Evolutionary conservation across 2,888 invertebrate genomes (phyloP).

Genomic region (Philopedon plagiatum): DNA sequence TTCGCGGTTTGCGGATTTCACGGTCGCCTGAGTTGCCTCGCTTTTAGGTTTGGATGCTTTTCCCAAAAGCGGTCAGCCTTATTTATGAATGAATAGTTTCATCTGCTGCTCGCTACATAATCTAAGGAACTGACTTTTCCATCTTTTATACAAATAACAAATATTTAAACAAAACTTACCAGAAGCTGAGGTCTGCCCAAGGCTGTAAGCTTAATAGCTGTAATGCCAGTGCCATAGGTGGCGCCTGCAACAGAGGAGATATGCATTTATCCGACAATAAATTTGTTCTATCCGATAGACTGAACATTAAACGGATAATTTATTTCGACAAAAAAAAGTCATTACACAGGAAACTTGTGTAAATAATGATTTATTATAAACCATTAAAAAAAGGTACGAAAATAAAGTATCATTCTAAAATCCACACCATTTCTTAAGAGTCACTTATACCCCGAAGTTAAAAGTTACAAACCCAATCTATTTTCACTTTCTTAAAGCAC

Average conservation of each 20-base stretch:
- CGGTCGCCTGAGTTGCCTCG: no score
- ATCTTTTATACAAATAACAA: not conserved
- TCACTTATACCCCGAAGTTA: not conserved
- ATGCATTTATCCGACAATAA: conserved; percentile 38
- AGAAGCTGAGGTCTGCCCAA: conserved; percentile 96
- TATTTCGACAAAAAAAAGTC: no score
- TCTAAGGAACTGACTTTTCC: no score
- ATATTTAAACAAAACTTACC: conserved; percentile 75
- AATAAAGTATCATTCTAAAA: not conserved
- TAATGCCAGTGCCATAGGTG: conserved; percentile 95
- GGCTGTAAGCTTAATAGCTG: conserved; percentile 97
- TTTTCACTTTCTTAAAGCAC: not conserved
- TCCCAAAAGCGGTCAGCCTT: no score
- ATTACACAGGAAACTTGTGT: no score
- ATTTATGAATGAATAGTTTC: no score
- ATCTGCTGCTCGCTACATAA: no score
- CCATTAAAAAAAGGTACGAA: not conserved
- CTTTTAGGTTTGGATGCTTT: no score
- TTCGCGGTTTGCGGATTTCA: no score
- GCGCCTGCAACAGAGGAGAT: conserved; percentile 77
- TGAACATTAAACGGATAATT: no score
- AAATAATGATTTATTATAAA: no score
- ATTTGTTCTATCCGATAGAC: no score
- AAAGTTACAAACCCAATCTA: not conserved
- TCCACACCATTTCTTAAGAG: not conserved